Conservation (phyloP, 2,113 vertebrate genomes). For the Dinomys branickii region DNA sequence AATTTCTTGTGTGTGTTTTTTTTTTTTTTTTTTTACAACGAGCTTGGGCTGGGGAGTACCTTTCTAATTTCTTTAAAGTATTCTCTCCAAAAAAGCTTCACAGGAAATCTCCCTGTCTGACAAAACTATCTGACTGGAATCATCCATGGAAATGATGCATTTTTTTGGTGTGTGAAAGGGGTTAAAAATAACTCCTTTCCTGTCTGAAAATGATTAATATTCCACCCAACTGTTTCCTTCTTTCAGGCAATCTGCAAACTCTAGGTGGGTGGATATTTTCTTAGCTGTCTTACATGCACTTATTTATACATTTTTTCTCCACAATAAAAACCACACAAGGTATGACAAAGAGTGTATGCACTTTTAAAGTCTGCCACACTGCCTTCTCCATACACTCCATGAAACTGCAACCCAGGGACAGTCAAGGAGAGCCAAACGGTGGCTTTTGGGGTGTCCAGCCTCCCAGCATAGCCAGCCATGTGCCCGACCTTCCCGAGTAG, state of each 20-base stretch:
- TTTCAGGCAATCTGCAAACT: constrained; percentile 84
- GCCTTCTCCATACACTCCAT: background rate
- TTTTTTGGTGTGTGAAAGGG: constrained; percentile 81
- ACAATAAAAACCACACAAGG: constrained; percentile 74
- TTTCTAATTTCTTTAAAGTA: background rate
- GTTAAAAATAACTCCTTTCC: constrained; percentile 86
- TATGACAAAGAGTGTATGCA: constrained; percentile 50
- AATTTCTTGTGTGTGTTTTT: background rate
- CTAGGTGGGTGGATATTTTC: constrained; percentile 86
- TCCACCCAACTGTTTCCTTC: constrained; percentile 85
- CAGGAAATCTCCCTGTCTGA: background rate
- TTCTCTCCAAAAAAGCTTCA: background rate
- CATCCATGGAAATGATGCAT: background rate
- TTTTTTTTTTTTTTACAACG: background rate
- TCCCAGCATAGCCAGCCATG: background rate
- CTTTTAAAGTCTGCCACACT: constrained; percentile 11
- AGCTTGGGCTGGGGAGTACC: background rate
- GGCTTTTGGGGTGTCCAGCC: background rate
- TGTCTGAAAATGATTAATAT: constrained; percentile 86
- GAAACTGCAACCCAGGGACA: background rate
- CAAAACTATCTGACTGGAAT: background rate
- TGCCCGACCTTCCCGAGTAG: constrained; percentile 50
- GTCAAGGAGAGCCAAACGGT: constrained; percentile 50
- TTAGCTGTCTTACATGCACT: constrained; percentile 79
- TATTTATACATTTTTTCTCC: constrained; percentile 76